Conservation (phyloP, 2,888 invertebrate genomes). For the Acanthopleura granulata region DNA sequence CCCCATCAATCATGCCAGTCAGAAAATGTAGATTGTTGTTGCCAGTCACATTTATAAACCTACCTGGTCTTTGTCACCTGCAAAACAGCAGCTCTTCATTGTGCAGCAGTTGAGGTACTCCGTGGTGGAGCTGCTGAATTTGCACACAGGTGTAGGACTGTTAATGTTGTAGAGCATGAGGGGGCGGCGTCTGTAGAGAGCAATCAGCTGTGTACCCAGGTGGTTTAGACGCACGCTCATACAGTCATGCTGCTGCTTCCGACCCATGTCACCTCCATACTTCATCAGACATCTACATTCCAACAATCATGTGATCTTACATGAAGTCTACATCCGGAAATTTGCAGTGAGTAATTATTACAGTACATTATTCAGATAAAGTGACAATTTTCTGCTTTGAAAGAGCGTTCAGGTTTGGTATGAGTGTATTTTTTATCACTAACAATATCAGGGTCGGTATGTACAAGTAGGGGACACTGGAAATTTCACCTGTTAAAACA, state of each 20-base stretch:
- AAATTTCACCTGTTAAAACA: no score
- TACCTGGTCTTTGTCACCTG: constrained; percentile 84
- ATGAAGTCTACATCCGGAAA: neutral
- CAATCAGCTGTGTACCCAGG: constrained; percentile 82
- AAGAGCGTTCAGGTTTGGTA: no score
- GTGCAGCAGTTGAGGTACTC: constrained; percentile 94
- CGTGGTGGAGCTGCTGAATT: constrained; percentile 87
- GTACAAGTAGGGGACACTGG: no score
- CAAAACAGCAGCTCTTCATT: constrained; percentile 96
- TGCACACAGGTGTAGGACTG: constrained; percentile 80
- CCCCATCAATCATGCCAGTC: no score
- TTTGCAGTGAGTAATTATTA: neutral
- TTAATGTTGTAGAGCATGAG: constrained; percentile 83
- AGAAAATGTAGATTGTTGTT: no score
- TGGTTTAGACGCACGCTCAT: constrained; percentile 94
- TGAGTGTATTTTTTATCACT: no score
- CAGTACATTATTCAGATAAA: no score
- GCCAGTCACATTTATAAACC: neutral
- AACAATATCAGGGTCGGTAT: no score
- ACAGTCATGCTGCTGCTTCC: constrained; percentile 68
- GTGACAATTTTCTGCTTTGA: no score
- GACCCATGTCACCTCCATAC: constrained; percentile 54
- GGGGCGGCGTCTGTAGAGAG: constrained; percentile 85
- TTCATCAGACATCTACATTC: constrained; percentile 69
- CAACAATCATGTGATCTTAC: neutral